These are phyloP conservation scores for Phylloscopus whistleri DNA, from an alignment of 2,113 vertebrate species.

Conservation along the genomic window DNA sequence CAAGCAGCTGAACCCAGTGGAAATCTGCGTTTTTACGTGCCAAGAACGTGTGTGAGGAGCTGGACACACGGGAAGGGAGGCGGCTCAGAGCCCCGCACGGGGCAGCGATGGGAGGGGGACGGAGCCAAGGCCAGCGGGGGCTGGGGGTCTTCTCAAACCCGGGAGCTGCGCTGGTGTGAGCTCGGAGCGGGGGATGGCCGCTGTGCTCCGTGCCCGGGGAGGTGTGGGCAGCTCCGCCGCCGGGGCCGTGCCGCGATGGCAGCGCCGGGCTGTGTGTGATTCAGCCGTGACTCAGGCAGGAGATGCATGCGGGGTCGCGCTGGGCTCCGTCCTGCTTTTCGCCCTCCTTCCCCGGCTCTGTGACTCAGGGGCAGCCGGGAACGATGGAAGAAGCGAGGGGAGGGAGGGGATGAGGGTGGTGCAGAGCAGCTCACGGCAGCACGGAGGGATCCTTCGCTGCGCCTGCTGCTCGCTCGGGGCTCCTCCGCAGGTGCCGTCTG, in stretches of 20 bases:
- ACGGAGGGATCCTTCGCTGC: not conserved
- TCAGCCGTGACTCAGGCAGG: not conserved
- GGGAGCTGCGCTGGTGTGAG: accelerated
- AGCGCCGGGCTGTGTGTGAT: not conserved
- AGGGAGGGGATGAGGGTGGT: not conserved
- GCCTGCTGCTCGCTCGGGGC: not conserved
- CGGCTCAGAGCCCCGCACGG: not conserved
- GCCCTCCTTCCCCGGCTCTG: not conserved
- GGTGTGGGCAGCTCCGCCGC: not conserved
- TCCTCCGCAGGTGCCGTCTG: not conserved
- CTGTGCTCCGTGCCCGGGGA: accelerated
- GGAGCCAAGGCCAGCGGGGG: not conserved
- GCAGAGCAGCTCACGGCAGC: accelerated
- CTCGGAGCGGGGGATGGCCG: not conserved
- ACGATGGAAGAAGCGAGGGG: not conserved
- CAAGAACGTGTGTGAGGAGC: accelerated
- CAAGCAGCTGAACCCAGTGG: accelerated
- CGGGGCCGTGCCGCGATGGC: not conserved
- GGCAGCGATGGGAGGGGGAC: not conserved
- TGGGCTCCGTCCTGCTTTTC: not conserved
- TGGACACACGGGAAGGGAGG: not conserved
- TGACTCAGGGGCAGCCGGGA: not conserved
- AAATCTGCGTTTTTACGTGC: accelerated
- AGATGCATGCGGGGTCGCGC: not conserved
- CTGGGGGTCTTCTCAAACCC: not conserved